Evolutionary conservation across 2,113 vertebrate species (phyloP), one percentile per base, ranked within the genome.

Genomic region (Etheostoma spectabile): DNA sequence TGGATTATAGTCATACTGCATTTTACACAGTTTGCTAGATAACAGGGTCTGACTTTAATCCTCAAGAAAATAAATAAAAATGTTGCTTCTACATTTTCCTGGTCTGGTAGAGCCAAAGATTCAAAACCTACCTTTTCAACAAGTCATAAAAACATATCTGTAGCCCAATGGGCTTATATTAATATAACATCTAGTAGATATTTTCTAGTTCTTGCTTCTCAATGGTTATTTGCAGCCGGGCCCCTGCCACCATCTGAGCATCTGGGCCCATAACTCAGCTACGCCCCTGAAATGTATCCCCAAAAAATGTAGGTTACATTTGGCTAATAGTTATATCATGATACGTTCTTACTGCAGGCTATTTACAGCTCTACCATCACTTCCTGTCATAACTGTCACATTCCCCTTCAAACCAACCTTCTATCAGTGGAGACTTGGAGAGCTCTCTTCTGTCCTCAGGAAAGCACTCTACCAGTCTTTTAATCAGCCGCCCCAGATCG

Each of bases 371-470:
- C 21, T 22, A 2, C 0, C 12, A 6, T 14, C 51, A n/a, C 56
- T 33, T 11, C 45, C 51, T 15, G 52, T 6, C 46, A 38, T 42
- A 35, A n/a, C 45, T 24, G 10, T 51, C 30, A 16, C 19, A 8
- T 13, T 51, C 6, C 6, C 16, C n/a, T 3, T 22, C 42, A 13
- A 21, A 93, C 96, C 67, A n/a, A 99, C 98, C 97, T 97, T 98
- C 95, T 63, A 97, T 95, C 74, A 98, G 90, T 0, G 96, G 96
- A 18, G 91, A 96, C 86, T 95, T 95, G 45, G 96, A 95, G 46
- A 98, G 96, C 83, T 97, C 94, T 1, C 94, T 88, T 46, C 95
- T 94, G 92, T 98, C 97, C 88, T 98, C 97, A 0, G 98, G 97
- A 68, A 98, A 99, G 59, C 96, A 97, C 83, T 98, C 96, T 46